Evolutionary conservation across 2,797 vertebrate species (phyloP).

Genomic region (Ciconia nigra): DNA sequence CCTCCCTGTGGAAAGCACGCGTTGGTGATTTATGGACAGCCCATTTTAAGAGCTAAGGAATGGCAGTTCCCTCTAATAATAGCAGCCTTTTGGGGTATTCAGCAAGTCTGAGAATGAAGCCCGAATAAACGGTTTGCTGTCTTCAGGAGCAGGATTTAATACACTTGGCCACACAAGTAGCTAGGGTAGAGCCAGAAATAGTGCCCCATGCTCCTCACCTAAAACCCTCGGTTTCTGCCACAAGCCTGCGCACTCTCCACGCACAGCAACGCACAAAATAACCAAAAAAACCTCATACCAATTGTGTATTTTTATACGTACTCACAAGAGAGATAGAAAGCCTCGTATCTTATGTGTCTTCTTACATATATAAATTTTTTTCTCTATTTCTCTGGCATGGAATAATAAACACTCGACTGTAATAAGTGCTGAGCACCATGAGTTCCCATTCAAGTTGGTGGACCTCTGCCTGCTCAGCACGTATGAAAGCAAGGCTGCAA

Average conservation of each 20-base stretch:
- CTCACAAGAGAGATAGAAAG: neutral
- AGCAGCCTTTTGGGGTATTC: slow-evolving; percentile 15
- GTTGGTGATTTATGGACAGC: neutral
- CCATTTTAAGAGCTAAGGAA: neutral
- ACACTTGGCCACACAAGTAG: slow-evolving; percentile 8
- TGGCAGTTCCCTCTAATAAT: neutral
- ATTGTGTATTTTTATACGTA: neutral
- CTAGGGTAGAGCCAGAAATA: neutral
- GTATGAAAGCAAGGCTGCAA: neutral
- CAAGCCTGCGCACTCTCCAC: fast-evolving
- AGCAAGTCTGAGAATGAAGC: neutral
- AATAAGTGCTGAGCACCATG: neutral
- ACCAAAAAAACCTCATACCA: neutral
- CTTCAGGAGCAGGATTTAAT: slow-evolving; percentile 3
- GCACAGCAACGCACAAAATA: neutral
- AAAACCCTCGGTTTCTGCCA: neutral
- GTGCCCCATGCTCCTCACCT: neutral
- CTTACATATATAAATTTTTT: neutral
- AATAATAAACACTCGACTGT: neutral
- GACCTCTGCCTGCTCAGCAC: neutral
- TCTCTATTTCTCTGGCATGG: neutral
- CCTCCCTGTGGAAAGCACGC: neutral
- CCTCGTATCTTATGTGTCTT: neutral
- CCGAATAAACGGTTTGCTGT: neutral
- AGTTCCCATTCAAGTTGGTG: neutral